Percentiles rank a stretch among this genome's conserved stretches.
Conservation (phyloP, 2,797 vertebrate genomes). For the Gallinago solitaria region DNA sequence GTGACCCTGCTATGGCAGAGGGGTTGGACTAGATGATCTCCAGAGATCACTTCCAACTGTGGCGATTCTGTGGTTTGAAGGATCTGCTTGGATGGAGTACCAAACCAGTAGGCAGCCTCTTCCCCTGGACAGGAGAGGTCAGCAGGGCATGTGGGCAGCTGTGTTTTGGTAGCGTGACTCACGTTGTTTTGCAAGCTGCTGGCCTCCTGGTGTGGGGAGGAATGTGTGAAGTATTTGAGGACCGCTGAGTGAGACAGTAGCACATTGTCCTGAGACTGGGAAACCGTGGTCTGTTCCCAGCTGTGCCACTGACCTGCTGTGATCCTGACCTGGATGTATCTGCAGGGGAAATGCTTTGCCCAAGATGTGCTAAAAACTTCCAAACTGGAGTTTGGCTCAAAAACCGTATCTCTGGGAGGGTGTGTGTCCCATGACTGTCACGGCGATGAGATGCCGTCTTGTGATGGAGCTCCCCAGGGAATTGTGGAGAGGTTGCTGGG, state of each 20-base stretch:
- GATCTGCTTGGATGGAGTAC: background rate
- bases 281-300: background rate
- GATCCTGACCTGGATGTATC: background rate
- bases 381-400: background rate
- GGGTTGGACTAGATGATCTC: too few species aligned
- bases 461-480: background rate
- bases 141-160: background rate
- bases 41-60: too few species aligned
- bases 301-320: background rate
- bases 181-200: background rate
- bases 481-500: background rate
- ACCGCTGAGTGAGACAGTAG: background rate
- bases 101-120: background rate
- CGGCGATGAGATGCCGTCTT: rapidly evolving
- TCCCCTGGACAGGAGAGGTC: background rate
- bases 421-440: background rate
- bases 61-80: background rate
- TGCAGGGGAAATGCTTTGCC: background rate
- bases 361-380: background rate
- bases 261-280: background rate
- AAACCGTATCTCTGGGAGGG: rapidly evolving
- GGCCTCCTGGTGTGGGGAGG: background rate
- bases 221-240: background rate
- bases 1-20: too few species aligned
- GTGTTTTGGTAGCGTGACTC: background rate